Evolutionary conservation across 2,797 vertebrate genomes (phyloP).

Genomic region (Ceryle rudis): DNA sequence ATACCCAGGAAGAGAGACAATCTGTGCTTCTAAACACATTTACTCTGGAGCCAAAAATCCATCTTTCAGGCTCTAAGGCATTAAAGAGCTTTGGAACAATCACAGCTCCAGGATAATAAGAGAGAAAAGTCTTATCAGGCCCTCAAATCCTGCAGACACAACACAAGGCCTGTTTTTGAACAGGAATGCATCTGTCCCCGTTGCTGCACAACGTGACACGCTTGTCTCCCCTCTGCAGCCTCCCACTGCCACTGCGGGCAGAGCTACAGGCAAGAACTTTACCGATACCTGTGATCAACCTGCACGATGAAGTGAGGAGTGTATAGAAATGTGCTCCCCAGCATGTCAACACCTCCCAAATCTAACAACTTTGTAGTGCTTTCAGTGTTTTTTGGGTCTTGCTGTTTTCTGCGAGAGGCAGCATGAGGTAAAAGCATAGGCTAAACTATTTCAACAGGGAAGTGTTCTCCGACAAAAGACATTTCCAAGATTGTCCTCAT

Average conservation of each 20-base stretch:
- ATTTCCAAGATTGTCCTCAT: not conserved
- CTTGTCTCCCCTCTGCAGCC: not conserved
- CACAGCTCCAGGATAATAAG: not conserved
- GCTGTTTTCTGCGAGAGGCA: not conserved
- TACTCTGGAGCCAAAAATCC: conserved; percentile 1
- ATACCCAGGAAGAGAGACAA: conserved; percentile 44
- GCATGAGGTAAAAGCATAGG: not conserved
- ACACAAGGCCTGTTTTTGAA: not conserved
- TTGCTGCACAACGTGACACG: not conserved
- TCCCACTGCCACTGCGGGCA: not conserved
- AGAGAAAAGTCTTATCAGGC: not conserved
- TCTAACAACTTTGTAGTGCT: not conserved
- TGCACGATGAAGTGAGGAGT: not conserved
- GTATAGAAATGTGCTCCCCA: not conserved
- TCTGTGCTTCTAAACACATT: conserved; percentile 36
- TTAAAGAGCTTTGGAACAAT: conserved; percentile 18
- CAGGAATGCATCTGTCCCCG: not conserved
- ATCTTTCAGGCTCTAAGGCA: conserved; percentile 23
- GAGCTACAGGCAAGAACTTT: not conserved
- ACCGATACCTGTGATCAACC: not conserved
- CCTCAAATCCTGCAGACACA: not conserved
- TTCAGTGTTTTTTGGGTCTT: not conserved
- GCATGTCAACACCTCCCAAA: not conserved
- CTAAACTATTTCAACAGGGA: not conserved
- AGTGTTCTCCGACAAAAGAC: not conserved